Base-by-base conservation (phyloP, 2,888 invertebrate genomes). In the Sceliomorpha sp. region DNA sequence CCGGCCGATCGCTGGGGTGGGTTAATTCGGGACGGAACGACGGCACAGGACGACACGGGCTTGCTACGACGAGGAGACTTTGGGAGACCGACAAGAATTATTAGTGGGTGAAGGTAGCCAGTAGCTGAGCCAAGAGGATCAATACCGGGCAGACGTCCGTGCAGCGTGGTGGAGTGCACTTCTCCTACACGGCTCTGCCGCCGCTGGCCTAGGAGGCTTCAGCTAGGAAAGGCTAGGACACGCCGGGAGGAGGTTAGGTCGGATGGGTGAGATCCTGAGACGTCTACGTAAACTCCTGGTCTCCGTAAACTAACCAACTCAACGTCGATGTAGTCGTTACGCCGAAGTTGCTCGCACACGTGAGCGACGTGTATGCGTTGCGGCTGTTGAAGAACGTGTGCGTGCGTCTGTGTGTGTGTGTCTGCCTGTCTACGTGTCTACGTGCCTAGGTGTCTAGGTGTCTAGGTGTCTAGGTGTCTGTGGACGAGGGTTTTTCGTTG, bases 31-130 rank as follows among this genome's bases (percentile, higher is more conserved):
- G 48, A 58, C 45, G 60, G 63, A 47, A 32, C 50, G 40, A 32
- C 42, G 36, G 48, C 26, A 39, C 55, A 55, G 60, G 64, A 62
- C 59, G 71, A 56, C n/a, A n/a, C n/a, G 74, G 58, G 72, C 51
- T 76, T 70, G 79, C 75, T 75, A 73, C 76, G 77, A 79, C 79
- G 79, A 68, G 79, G 84, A 83, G 84, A 81, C 86, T 86, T 86
- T 78, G 81, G 86, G 87, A 85, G 85, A 85, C 87, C 86, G 87
- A 87, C 87, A 87, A 87, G 88, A 88, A 87, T 88, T 87, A 88
- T 88, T 87, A 88, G 88, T 86, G 87, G 87, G 86, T 83, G 85
- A 87, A 87, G 86, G 86, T 88, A 86, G 86, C 87, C 87, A 84
- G 86, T 86, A 85, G 86, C 86, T 83, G 84, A 85, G 83, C 83